Evolutionary conservation across 2,113 vertebrate species (phyloP), one percentile per base, ranked within the genome.

Genomic region (Orientallactaga bullata): DNA sequence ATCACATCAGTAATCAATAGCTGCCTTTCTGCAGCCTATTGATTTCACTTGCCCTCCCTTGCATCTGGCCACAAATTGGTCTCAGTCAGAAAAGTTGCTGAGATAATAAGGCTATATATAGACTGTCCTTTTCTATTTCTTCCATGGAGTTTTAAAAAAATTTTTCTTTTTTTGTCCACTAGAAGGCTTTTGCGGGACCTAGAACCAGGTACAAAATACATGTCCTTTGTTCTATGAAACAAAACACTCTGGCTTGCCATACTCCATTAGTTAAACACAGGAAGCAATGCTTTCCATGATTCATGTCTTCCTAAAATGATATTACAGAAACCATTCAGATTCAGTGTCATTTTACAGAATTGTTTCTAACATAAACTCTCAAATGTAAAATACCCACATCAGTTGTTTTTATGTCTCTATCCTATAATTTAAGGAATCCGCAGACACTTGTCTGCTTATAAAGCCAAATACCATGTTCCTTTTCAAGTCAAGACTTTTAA

Each of bases 91-190:
- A 92, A 90, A 77, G 47, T n/a, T 86, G 74, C 58, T 63, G 39
- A 90, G 86, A 93, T 91, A 91, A 94, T 89, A 85, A 90, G 92
- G 26, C 72, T 92, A 51, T 88, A 69, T 93, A 89, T 92, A 97
- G 94, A 68, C 55, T 76, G 68, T 73, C 66, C 85, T 96, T 90
- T 95, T 91, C 88, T 92, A 30, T 88, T 92, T 74, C 78, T 94
- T 81, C 35, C 39, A 42, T 65, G 79, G 91, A 88, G 23, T 3
- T 51, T 77, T 65, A 55, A 26, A 7, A 61, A 47, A 35, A 13
- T 21, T 26, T 23, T 39, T 28, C 58, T 15, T 55, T 55, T 55
- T 55, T 55, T 15, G 15, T 47, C 42, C 42, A 86, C 69, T 82
- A 80, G 71, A 93, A 87, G 69, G 42, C n/a, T n/a, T n/a, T n/a